Conservation (phyloP, 1,140 invertebrate genomes). For the Danaus plexippus region DNA sequence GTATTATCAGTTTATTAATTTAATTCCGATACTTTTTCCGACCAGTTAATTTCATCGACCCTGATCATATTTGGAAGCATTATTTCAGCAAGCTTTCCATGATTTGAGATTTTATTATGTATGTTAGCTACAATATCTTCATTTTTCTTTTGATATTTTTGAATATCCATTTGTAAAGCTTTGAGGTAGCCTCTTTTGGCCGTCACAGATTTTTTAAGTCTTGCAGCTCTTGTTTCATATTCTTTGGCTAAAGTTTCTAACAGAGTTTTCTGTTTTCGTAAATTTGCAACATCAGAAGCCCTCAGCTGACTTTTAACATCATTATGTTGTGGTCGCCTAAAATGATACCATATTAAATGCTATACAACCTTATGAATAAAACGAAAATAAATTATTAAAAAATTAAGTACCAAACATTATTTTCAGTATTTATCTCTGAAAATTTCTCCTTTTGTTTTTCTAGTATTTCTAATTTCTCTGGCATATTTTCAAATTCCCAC, state of each 20-base stretch:
- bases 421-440: conserved; percentile 34
- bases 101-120: conserved; percentile 42
- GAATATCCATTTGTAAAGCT: conserved; percentile 57
- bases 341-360: conserved; percentile 20
- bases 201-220: conserved; percentile 49
- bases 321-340: conserved; percentile 58
- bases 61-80: conserved; percentile 30
- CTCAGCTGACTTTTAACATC: conserved; percentile 55
- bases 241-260: conserved; percentile 53
- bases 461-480: conserved; percentile 49
- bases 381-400: conserved; percentile 9
- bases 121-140: conserved; percentile 48
- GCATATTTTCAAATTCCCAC: conserved; percentile 67
- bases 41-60: conserved; percentile 39
- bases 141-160: conserved; percentile 61
- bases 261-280: conserved; percentile 52
- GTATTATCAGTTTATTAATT: conserved; percentile 25
- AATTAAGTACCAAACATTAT: conserved; percentile 43
- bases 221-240: conserved; percentile 58
- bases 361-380: background rate
- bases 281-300: conserved; percentile 53
- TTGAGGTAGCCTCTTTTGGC: conserved; percentile 59
- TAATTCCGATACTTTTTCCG: conserved; percentile 32
- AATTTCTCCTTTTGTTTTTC: conserved; percentile 62
- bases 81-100: conserved; percentile 31